Conservation (phyloP, 1,140 invertebrate genomes). For the Drosophila nigrodunni region DNA sequence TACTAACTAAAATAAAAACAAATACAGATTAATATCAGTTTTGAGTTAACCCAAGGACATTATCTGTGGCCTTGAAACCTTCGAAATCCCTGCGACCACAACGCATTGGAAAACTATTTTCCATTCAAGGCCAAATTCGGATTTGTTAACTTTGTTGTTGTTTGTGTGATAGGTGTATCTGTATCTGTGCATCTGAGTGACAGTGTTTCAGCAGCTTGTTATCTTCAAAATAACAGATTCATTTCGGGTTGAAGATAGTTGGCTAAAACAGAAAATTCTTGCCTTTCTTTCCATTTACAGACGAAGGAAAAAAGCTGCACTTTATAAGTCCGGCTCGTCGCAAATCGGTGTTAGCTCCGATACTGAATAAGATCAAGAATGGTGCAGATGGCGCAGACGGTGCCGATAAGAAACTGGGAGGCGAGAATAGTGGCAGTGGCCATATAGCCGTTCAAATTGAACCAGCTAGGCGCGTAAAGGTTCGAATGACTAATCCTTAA, state of each 20-base stretch:
- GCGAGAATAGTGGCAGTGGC: slow-evolving; percentile 69
- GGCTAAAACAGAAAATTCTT: too few species aligned
- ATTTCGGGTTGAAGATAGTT: too few species aligned
- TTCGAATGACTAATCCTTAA: slow-evolving; percentile 7
- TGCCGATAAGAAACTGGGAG: slow-evolving; percentile 70
- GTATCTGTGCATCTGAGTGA: background rate
- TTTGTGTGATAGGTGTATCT: background rate
- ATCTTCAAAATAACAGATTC: too few species aligned
- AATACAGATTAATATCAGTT: background rate
- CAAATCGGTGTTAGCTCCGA: slow-evolving; percentile 80
- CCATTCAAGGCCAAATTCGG: slow-evolving; percentile 34
- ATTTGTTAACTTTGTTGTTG: slow-evolving; percentile 29
- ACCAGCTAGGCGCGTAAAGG: slow-evolving; percentile 81
- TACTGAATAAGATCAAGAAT: slow-evolving; percentile 81
- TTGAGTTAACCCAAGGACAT: background rate
- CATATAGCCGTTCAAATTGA: slow-evolving; percentile 82
- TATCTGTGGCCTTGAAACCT: slow-evolving; percentile 37
- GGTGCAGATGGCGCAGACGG: slow-evolving; percentile 58
- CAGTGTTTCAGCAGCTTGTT: too few species aligned
- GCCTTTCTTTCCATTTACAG: slow-evolving; percentile 64
- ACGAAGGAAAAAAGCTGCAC: slow-evolving; percentile 84
- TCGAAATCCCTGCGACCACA: background rate
- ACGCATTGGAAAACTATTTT: background rate
- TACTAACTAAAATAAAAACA: background rate
- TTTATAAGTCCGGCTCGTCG: slow-evolving; percentile 80